A percentile compares a stretch with the other conserved stretches of the same genome.
phyloP scores from a whole-genome alignment of 35 echinoderm and acorn worm genomes.

The Apostichopus californicus region DNA sequence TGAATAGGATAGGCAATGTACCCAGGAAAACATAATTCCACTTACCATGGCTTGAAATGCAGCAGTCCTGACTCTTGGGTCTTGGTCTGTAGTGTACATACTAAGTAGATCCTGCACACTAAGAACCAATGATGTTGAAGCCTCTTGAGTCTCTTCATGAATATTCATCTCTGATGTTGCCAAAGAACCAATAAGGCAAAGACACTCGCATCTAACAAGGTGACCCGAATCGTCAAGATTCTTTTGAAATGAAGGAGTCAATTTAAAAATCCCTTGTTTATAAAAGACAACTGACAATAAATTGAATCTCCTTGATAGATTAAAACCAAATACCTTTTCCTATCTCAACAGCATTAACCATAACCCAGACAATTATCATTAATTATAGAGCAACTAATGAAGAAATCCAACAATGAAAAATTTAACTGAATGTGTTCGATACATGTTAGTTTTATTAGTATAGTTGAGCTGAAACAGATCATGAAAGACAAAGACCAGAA shows the following conservation, averaged over 20 bases:
- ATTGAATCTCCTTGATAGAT: too few species aligned
- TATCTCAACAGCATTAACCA: too few species aligned
- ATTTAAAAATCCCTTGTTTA: not conserved
- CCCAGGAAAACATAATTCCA: not conserved
- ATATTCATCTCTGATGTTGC: constrained; percentile 67
- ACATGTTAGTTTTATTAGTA: too few species aligned
- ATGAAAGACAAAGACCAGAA: too few species aligned
- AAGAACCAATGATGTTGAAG: constrained; percentile 13
- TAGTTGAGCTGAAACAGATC: too few species aligned
- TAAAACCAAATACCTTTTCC: too few species aligned
- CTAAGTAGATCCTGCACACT: constrained; percentile 67
- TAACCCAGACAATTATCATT: too few species aligned
- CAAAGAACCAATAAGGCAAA: constrained; percentile 80
- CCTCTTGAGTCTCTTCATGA: constrained; percentile 7
- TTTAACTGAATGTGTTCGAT: too few species aligned
- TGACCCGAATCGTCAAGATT: constrained; percentile 76
- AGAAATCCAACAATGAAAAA: too few species aligned
- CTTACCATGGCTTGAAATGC: constrained; percentile 89
- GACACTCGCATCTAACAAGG: constrained; percentile 73
- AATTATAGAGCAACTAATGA: too few species aligned
- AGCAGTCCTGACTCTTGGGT: constrained; percentile 84
- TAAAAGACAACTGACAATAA: too few species aligned
- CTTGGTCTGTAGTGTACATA: constrained; percentile 79
- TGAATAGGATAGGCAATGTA: too few species aligned
- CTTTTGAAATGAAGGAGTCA: constrained; percentile 31